Evolutionary conservation across 2,797 vertebrate genomes (phyloP), one percentile per base, ranked within the genome.

Genomic region (Dermochelys coriacea): DNA sequence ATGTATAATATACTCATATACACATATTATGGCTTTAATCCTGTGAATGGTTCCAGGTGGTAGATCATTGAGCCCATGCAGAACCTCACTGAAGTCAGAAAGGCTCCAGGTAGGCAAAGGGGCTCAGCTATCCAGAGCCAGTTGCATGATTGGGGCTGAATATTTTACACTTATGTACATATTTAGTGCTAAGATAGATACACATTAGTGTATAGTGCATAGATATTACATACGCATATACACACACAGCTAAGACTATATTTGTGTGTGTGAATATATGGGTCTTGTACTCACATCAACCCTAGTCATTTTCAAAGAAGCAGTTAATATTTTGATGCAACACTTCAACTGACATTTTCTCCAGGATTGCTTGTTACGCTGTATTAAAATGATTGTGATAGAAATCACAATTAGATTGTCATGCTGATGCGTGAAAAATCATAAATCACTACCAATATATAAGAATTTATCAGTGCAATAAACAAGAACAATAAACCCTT

Each of bases 21-120:
- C 5, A 45, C 14, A 12, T 6, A 5, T 0, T 51, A 18, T 11
- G 80, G 11, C 19, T 29, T 4, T 0, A 74, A 1, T 80, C 8
- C 57, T 77, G 3, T 2, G 16, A 64, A 34, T 64, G 34, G 16
- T 16, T 34, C 59, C 59, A 61, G 14, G 29, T 64, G 61, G 16
- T n/a, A 64, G 34, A n/a, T 64, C 34, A 34, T 16, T 34, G 31
- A n/a, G 34, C 34, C 61, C 34, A n/a, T 19, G 16, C 11, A 64
- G 61, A 64, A n/a, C 34, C 34, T 64, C 61, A 64, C 16, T 18
- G 61, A 64, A 61, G 59, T 61, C 59, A 64, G 8, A 64, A 61
- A n/a, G 16, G 34, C 7, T 61, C 59, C 34, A 61, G 14, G 31
- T 31, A 29, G 34, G 29, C 18, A 54, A 1, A 0, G 27, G 14